Evolutionary conservation across 2,797 vertebrate genomes (phyloP).

Genomic region (Malacoctenus gilli): DNA sequence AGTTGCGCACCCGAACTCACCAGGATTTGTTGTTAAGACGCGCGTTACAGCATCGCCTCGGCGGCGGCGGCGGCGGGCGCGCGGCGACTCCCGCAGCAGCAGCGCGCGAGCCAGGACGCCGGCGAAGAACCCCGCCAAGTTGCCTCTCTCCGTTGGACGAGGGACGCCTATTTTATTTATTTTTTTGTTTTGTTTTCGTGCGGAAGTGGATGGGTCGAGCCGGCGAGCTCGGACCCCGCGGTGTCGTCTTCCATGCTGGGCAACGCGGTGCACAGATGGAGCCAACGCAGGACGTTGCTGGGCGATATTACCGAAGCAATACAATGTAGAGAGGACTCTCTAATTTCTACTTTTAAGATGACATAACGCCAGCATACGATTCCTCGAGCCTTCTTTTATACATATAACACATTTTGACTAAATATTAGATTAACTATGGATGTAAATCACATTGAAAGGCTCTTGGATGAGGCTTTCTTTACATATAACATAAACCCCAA

Average conservation of each 20-base stretch:
- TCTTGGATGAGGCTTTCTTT: not conserved
- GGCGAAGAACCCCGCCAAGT: conserved; percentile 1
- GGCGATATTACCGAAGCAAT: not conserved
- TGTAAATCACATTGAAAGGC: not conserved
- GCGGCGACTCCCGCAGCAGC: not conserved
- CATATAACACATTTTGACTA: too few relatives aligned
- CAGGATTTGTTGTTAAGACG: not conserved
- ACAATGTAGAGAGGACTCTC: not conserved
- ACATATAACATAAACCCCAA: conserved; percentile 1
- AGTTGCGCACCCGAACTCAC: not conserved
- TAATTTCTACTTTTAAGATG: not conserved
- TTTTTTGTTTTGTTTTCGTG: too few relatives aligned
- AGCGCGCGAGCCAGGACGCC: not conserved
- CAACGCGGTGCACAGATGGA: conserved; percentile 10
- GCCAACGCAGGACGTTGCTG: conserved; percentile 9
- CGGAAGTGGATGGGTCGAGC: not conserved
- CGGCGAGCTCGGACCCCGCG: not conserved
- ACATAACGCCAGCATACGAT: not conserved
- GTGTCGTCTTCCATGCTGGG: conserved; percentile 15
- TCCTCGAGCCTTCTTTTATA: not conserved
- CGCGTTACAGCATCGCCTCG: not conserved
- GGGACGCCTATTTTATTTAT: too few relatives aligned
- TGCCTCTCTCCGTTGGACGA: not conserved
- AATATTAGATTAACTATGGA: too few relatives aligned
- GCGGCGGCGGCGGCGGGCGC: not conserved